phyloP scores from a whole-genome alignment of 2,888 invertebrate genomes.

The Latrodectus elegans region DNA sequence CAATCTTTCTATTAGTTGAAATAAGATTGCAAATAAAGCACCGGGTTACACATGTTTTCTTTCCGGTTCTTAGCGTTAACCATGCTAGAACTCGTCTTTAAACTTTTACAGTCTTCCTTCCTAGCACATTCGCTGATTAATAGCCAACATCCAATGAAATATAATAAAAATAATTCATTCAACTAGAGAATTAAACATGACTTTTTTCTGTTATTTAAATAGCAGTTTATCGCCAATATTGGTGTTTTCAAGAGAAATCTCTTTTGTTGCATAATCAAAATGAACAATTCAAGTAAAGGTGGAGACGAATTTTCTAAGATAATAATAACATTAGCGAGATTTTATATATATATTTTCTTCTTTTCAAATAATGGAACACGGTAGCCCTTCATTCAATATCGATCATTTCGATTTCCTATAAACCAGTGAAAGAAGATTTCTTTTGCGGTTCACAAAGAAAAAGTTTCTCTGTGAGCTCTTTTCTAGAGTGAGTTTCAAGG shows the following conservation, averaged over 20 bases:
- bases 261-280: background rate
- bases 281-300: constrained; percentile 35
- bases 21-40: too few species aligned
- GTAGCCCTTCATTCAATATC: background rate
- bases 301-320: constrained; percentile 5
- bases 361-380: background rate
- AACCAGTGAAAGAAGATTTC: constrained; percentile 16
- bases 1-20: too few species aligned
- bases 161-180: too few species aligned
- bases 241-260: background rate
- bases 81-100: too few species aligned
- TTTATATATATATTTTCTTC: background rate
- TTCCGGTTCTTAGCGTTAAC: too few species aligned
- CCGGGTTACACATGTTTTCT: too few species aligned
- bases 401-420: constrained; percentile 53
- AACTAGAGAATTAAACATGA: too few species aligned
- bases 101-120: too few species aligned
- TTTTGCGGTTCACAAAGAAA: background rate
- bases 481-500: background rate
- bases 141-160: too few species aligned
- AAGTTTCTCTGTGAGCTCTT: background rate
- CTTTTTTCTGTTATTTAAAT: too few species aligned
- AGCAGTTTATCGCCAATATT: background rate
- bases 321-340: constrained; percentile 37
- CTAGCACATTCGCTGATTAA: too few species aligned